A percentile compares a stretch with the other conserved stretches of the same genome.
These are phyloP conservation scores for Chymomyza procnemis DNA, from an alignment of 2,888 invertebrate genomes.

Conservation along the genomic window DNA sequence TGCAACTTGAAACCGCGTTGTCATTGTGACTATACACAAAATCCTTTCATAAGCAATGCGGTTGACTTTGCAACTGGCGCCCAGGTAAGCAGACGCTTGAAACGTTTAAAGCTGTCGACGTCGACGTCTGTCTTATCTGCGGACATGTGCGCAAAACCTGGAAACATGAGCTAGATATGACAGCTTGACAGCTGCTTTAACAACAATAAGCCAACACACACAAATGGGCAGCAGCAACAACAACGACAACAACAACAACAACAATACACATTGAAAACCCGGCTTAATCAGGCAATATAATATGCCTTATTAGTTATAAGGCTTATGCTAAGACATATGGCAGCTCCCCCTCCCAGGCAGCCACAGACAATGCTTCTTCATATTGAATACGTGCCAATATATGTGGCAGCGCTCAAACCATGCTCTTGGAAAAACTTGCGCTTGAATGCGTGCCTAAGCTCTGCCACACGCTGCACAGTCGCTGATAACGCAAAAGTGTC, in stretches of 20 bases:
- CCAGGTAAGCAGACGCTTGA: too few species aligned
- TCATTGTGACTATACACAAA: background rate
- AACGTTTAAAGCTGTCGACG: background rate
- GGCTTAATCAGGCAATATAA: slow-evolving; percentile 52
- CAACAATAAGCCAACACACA: slow-evolving; percentile 53
- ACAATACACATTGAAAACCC: background rate
- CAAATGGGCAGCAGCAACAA: slow-evolving; percentile 28
- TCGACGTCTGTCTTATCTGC: background rate
- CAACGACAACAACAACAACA: background rate
- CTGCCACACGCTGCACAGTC: slow-evolving; percentile 43
- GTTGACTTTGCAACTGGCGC: background rate
- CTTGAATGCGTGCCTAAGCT: slow-evolving; percentile 38
- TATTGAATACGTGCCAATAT: background rate
- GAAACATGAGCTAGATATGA: slow-evolving; percentile 51
- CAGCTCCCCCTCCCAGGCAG: too few species aligned
- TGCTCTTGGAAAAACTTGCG: slow-evolving; percentile 3
- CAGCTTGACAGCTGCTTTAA: slow-evolving; percentile 60
- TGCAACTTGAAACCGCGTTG: background rate
- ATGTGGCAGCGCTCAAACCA: background rate
- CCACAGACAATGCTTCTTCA: background rate
- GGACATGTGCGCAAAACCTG: background rate
- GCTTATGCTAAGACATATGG: slow-evolving; percentile 4
- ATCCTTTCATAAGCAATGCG: background rate
- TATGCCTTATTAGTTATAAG: slow-evolving; percentile 36
- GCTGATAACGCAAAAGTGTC: slow-evolving; percentile 68